Base-by-base conservation (phyloP, 1,140 invertebrate species). In the Fopius arisanus region DNA sequence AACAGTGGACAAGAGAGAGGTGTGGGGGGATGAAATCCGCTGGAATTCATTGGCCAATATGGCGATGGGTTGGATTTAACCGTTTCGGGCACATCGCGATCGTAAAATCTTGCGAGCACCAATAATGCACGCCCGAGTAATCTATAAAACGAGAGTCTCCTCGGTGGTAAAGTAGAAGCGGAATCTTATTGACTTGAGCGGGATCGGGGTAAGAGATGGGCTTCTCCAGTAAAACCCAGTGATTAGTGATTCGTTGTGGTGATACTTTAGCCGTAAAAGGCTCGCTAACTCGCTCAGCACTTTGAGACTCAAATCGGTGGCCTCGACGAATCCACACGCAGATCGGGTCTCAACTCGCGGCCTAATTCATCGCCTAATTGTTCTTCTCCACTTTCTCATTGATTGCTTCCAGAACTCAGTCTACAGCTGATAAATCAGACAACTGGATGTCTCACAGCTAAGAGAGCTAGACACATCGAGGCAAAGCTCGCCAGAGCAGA, bases 201-300 rank as follows among this genome's bases (percentile, higher is more conserved):
- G 48, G 10, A 48, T n/a, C n/a, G 43, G 43, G 14, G 43, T 16
- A n/a, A 12, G 41, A 12, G 41, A 12, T 12, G 16, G 54, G 21
- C 54, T 59, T 26, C 23, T 10, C 54, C 54, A 59, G 23, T 26
- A n/a, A 62, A 65, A 48, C 43, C 62, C 28, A 33, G 62, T 65
- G 62, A 65, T 65, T 65, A 65, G 62, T 65, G 62, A 65, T 65
- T 65, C 62, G 62, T 33, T 33, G 62, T 65, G 62, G 62, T 65
- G 62, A 65, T 65, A 65, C 62, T 31, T 31, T 16, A 65, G 9
- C 62, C 62, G 29, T 65, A 65, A 65, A 65, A 65, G 62, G 62
- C 26, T 65, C 29, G 26, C 29, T 31, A 65, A 33, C 62, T 65
- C 14, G 62, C 28, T 65, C 62, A 59, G 54, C 43, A 48, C 43